Conservation (phyloP, 1,140 invertebrate species). For the Eufriesea mexicana region DNA sequence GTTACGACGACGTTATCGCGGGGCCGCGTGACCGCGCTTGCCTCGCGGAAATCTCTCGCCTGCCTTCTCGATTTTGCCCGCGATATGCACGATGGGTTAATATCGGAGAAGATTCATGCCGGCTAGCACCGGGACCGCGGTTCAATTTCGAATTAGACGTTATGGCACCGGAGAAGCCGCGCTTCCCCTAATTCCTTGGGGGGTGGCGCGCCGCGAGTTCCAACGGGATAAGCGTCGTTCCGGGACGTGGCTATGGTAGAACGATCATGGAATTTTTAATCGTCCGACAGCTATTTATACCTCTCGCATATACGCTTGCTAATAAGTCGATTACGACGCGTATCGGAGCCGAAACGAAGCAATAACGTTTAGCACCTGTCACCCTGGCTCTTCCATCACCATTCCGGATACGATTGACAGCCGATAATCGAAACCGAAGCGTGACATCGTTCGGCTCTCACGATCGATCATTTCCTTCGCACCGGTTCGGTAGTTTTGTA, state of each 20-base stretch:
- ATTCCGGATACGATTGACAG: neutral
- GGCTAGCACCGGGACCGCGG: neutral
- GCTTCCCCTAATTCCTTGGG: neutral
- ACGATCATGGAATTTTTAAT: no score
- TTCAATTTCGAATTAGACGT: neutral
- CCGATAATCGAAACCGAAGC: neutral
- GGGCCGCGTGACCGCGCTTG: neutral
- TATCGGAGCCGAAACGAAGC: no score
- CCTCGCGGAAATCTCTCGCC: conserved; percentile 1
- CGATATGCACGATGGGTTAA: neutral
- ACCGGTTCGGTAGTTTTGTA: neutral
- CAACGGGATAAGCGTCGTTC: no score
- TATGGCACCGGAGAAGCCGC: neutral
- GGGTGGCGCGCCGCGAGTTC: no score
- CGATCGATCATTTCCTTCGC: neutral
- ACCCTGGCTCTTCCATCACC: neutral
- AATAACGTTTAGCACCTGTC: neutral
- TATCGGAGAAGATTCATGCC: neutral
- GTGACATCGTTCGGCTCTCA: neutral
- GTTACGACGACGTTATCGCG: conserved; percentile 39
- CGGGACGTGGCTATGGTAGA: no score
- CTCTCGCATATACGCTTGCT: no score
- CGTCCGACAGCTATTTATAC: no score
- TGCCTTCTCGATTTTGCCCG: conserved; percentile 14
- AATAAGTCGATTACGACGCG: no score